A percentile compares a stretch with the other conserved stretches of the same genome.
phyloP scores from a whole-genome alignment of 2,888 invertebrate genomes.

The Zhuqinia jingwanae region DNA sequence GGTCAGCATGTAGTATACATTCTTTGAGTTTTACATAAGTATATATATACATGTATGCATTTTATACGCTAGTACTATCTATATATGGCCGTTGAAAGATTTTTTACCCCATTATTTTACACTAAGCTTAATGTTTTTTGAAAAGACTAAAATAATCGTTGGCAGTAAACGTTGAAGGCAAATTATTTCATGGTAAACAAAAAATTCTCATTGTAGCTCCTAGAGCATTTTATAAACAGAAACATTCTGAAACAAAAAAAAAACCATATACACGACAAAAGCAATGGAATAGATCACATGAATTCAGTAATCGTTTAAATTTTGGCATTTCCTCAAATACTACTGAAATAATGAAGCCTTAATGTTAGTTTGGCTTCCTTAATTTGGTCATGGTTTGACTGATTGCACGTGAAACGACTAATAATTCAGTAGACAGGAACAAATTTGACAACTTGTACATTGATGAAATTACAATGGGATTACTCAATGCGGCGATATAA shows the following conservation, averaged over 20 bases:
- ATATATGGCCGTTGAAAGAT: background rate
- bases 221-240: background rate
- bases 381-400: too few relatives aligned
- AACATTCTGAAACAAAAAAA: too few relatives aligned
- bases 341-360: background rate
- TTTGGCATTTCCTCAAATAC: background rate
- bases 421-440: too few relatives aligned
- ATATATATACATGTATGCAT: background rate
- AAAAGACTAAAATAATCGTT: slow-evolving; percentile 47
- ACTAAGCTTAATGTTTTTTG: slow-evolving; percentile 43
- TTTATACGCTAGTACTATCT: background rate
- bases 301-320: too few relatives aligned
- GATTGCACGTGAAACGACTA: too few relatives aligned
- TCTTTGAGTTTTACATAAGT: background rate
- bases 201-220: background rate
- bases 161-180: slow-evolving; percentile 37
- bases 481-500: too few relatives aligned
- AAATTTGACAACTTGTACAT: too few relatives aligned
- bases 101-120: slow-evolving; percentile 29
- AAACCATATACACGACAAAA: too few relatives aligned
- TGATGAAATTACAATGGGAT: too few relatives aligned
- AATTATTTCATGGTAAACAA: background rate
- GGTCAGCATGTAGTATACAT: slow-evolving; percentile 16
- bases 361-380: too few relatives aligned
- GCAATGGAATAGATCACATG: too few relatives aligned